phyloP scores from a whole-genome alignment of 2,113 vertebrate genomes.

The Cnemophilus loriae region DNA sequence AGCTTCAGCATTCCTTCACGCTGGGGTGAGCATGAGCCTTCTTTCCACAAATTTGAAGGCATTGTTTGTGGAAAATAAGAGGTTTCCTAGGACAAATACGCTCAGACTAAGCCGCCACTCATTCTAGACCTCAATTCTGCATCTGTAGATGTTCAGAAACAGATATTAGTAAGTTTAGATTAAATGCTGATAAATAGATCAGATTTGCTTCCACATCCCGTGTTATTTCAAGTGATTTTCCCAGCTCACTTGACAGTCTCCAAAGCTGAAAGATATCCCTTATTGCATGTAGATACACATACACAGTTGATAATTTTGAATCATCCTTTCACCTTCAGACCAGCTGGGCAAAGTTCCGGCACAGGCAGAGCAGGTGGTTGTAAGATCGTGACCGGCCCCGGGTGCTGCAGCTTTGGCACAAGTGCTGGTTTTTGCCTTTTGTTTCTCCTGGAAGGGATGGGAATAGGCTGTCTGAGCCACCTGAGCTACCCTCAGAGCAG shows the following conservation, averaged over 20 bases:
- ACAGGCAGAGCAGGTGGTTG: background rate
- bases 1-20: background rate
- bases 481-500: background rate
- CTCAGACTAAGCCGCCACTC: background rate
- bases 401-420: rapidly evolving
- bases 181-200: background rate
- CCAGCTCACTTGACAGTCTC: background rate
- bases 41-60: background rate
- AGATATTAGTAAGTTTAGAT: background rate
- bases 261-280: background rate
- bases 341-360: background rate
- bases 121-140: background rate
- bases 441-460: background rate
- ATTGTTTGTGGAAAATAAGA: background rate
- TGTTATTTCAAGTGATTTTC: background rate
- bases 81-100: background rate
- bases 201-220: background rate
- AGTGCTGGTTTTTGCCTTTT: background rate
- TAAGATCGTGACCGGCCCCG: rapidly evolving
- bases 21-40: background rate
- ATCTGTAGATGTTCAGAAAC: background rate
- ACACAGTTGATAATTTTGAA: background rate
- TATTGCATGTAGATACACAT: background rate
- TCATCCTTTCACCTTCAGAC: background rate
- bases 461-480: rapidly evolving